These are phyloP conservation scores for Chaenocephalus aceratus DNA, from an alignment of 2,113 vertebrate genomes.

Conservation along the genomic window DNA sequence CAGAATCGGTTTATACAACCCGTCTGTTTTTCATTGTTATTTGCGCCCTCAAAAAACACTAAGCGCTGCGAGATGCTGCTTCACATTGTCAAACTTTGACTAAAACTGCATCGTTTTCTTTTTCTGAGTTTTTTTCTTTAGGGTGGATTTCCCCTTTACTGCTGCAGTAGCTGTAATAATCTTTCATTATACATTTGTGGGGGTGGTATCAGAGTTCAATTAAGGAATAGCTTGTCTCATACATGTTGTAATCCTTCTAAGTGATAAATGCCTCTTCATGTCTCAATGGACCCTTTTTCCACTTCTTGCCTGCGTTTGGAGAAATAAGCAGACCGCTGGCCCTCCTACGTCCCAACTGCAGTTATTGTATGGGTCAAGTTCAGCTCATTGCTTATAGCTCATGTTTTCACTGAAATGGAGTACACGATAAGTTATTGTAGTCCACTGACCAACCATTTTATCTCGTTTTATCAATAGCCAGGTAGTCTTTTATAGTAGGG, in stretches of 20 bases:
- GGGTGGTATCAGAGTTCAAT: slow-evolving; percentile 15
- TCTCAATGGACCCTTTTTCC: slow-evolving; percentile 41
- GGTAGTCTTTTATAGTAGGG: slow-evolving; percentile 8
- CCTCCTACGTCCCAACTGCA: not conserved
- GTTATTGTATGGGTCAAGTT: not conserved
- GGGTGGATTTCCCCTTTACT: slow-evolving; percentile 31
- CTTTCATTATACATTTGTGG: slow-evolving; percentile 15
- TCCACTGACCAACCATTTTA: not conserved
- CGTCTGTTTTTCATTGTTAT: slow-evolving; percentile 69
- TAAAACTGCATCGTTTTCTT: not conserved
- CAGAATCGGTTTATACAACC: slow-evolving; percentile 22
- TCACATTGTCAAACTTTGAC: slow-evolving; percentile 32
- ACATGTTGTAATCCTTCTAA: slow-evolving; percentile 41
- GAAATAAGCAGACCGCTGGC: slow-evolving; percentile 29
- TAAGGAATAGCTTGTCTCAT: slow-evolving; percentile 26
- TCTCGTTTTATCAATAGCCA: not conserved
- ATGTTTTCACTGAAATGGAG: slow-evolving; percentile 4
- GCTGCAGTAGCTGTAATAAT: slow-evolving; percentile 34
- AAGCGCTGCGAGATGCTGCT: slow-evolving; percentile 31
- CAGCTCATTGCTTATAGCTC: slow-evolving; percentile 3
- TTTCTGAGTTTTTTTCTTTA: not conserved
- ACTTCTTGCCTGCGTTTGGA: slow-evolving; percentile 55
- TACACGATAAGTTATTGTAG: not conserved
- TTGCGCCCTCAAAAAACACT: slow-evolving; percentile 22
- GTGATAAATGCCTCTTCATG: slow-evolving; percentile 37